Conservation (phyloP, 2,888 invertebrate species). For the Thereva nobilitata region DNA sequence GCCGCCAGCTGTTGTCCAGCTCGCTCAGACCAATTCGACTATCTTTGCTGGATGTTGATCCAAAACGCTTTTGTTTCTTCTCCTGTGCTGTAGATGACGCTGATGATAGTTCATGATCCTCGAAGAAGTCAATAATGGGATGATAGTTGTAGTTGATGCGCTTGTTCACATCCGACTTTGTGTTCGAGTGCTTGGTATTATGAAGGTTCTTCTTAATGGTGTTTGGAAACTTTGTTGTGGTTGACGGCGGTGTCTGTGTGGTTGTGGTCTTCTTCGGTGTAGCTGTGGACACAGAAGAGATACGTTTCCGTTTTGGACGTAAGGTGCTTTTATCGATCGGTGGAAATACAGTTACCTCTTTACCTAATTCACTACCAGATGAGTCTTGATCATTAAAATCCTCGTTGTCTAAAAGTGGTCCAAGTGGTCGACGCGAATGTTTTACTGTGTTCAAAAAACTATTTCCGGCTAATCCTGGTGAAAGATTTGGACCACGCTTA, state of each 20-base stretch:
- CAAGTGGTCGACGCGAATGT: constrained; percentile 40
- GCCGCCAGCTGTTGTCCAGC: constrained; percentile 19
- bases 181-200: constrained; percentile 25
- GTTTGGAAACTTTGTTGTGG: constrained; percentile 35
- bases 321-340: constrained; percentile 46
- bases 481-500: constrained; percentile 37
- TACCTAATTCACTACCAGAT: constrained; percentile 51
- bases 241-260: constrained; percentile 35
- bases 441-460: not conserved
- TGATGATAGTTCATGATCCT: constrained; percentile 49
- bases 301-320: constrained; percentile 54
- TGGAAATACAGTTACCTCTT: constrained; percentile 52
- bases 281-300: constrained; percentile 51
- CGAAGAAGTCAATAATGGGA: constrained; percentile 81
- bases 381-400: constrained; percentile 50
- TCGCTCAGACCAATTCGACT: not conserved
- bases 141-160: constrained; percentile 81
- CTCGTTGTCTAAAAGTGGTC: constrained; percentile 8
- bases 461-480: not conserved
- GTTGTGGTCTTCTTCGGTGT: constrained; percentile 4
- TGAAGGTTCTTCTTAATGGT: constrained; percentile 23
- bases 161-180: constrained; percentile 49
- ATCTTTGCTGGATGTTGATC: not conserved
- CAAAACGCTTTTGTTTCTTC: constrained; percentile 22
- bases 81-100: constrained; percentile 28